Evolutionary conservation across 2,113 vertebrate species (phyloP).

Genomic region (Cichladusa arquata): DNA sequence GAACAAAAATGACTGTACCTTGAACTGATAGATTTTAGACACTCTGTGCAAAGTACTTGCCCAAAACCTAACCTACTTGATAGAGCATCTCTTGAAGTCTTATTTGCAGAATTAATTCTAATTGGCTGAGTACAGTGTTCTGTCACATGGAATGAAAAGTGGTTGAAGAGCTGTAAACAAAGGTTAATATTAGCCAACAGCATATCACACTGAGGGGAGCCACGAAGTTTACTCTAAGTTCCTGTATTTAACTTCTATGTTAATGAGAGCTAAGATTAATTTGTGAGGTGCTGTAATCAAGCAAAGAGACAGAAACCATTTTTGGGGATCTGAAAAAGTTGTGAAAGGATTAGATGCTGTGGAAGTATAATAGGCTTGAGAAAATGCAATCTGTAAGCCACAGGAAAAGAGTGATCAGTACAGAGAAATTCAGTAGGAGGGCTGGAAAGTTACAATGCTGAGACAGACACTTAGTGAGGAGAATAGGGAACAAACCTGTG

Average conservation of each 20-base stretch:
- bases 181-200: conserved; percentile 26
- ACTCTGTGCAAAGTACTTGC: background rate
- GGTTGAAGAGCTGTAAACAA: conserved; percentile 36
- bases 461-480: background rate
- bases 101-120: conserved; percentile 57
- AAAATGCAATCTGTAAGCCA: background rate
- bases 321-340: background rate
- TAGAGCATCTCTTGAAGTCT: background rate
- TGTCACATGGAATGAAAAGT: conserved; percentile 38
- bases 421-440: background rate
- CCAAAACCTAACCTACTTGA: conserved; percentile 3
- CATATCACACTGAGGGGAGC: background rate
- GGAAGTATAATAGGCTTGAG: background rate
- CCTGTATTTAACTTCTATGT: background rate
- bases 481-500: background rate
- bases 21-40: conserved; percentile 10
- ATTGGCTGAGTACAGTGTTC: background rate
- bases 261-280: background rate
- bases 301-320: background rate
- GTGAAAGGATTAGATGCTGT: background rate
- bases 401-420: background rate
- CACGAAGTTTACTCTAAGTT: background rate
- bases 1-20: background rate
- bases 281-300: background rate
- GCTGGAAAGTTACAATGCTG: background rate